Conservation (phyloP, 2,888 invertebrate genomes). For the Nephrotoma flavescens region DNA sequence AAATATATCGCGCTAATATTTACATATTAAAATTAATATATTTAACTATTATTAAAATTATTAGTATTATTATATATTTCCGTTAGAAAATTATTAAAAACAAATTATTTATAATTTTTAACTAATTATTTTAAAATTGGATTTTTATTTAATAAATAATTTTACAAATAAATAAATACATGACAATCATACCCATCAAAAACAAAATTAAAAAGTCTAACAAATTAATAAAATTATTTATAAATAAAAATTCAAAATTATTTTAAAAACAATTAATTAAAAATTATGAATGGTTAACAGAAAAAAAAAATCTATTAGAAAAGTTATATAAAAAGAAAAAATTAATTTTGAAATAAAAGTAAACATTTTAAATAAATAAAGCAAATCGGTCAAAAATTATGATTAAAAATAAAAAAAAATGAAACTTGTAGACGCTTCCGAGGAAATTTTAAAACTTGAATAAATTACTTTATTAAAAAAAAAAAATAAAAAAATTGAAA, state of each 20-base stretch:
- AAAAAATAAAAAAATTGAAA: not conserved
- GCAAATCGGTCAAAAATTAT: not conserved
- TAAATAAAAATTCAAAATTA: not conserved
- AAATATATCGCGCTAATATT: not conserved
- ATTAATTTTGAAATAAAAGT: no score
- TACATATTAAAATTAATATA: not conserved
- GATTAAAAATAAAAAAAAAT: not conserved
- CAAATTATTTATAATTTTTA: not conserved
- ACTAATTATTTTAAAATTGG: not conserved
- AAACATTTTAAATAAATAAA: not conserved
- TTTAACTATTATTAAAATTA: not conserved
- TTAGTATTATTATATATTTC: not conserved
- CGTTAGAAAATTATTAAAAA: not conserved
- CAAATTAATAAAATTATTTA: not conserved
- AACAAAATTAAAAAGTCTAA: not conserved
- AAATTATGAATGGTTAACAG: not conserved
- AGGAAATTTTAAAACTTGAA: not conserved
- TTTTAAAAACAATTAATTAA: not conserved
- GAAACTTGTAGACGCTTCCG: conserved; percentile 2
- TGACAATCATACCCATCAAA: not conserved
- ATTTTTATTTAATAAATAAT: not conserved
- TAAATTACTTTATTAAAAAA: not conserved
- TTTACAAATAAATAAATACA: not conserved
- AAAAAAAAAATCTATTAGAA: not conserved
- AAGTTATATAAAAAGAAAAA: not conserved